A percentile compares a stretch with the other conserved stretches of the same genome.
phyloP scores from a whole-genome alignment of 2,797 vertebrate species.

The Falco novaeseelandiae region DNA sequence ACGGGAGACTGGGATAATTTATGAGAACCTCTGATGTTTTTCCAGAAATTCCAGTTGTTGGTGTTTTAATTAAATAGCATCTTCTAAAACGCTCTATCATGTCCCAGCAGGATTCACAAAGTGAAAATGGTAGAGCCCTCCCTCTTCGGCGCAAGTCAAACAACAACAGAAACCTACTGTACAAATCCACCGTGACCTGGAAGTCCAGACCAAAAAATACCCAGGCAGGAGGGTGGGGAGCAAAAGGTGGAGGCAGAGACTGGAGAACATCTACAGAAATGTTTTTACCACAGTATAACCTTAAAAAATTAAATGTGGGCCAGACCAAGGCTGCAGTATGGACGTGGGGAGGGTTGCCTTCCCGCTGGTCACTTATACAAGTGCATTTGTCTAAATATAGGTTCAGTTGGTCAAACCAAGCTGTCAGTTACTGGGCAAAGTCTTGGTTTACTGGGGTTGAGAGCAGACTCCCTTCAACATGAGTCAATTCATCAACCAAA shows the following conservation, averaged over 20 bases:
- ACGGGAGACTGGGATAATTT: background rate
- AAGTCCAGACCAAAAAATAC: background rate
- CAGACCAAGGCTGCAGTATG: background rate
- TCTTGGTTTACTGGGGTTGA: rapidly evolving
- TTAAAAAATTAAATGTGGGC: background rate
- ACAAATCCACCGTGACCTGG: background rate
- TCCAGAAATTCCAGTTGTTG: constrained; percentile 49
- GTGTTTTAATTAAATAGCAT: constrained; percentile 23
- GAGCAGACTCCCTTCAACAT: rapidly evolving
- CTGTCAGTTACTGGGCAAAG: background rate
- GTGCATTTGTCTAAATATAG: background rate
- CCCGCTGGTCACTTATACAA: background rate
- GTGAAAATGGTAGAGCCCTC: background rate
- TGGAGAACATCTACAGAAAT: background rate
- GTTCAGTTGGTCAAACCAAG: background rate
- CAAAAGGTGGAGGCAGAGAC: background rate
- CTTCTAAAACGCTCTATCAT: background rate
- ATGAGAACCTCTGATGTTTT: constrained; percentile 41
- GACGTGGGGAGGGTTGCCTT: rapidly evolving
- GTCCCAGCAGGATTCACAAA: background rate
- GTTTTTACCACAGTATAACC: background rate
- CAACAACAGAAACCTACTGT: background rate
- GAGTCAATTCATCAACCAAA: background rate
- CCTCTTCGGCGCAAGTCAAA: background rate
- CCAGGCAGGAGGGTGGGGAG: background rate